Evolutionary conservation across 2,888 invertebrate genomes (phyloP).

Genomic region (Cylloceria caligata): DNA sequence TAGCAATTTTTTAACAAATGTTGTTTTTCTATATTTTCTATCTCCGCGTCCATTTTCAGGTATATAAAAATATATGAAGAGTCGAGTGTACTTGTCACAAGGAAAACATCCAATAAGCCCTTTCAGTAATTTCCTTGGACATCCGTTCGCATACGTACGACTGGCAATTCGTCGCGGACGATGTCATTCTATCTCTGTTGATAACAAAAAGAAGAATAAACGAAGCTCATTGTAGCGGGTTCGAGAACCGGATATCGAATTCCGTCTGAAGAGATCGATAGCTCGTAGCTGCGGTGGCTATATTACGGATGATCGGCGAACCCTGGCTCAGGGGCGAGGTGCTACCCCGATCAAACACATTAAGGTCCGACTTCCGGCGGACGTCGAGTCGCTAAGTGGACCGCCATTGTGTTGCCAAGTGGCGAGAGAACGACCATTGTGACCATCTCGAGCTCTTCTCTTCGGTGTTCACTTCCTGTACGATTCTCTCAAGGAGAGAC

Average conservation of each 20-base stretch:
- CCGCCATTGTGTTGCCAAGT: conserved; percentile 75
- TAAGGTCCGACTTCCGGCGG: conserved; percentile 82
- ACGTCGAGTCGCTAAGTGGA: conserved; percentile 76
- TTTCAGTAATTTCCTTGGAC: conserved; percentile 58
- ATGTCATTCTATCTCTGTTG: conserved; percentile 32
- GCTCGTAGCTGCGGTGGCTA: conserved; percentile 68
- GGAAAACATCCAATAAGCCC: conserved; percentile 8
- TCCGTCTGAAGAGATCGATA: conserved; percentile 71
- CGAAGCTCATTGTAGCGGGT: conserved; percentile 51
- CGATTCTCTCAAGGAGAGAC: conserved; percentile 38
- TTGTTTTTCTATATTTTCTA: not conserved
- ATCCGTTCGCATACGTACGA: conserved; percentile 62
- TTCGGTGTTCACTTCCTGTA: not conserved
- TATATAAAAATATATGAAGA: not conserved
- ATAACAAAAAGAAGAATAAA: conserved; percentile 42
- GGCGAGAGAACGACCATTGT: conserved; percentile 71
- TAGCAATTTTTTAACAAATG: not conserved
- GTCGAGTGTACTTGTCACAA: not conserved
- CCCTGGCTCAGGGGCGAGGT: conserved; percentile 50
- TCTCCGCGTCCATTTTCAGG: not conserved
- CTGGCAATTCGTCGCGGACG: conserved; percentile 50
- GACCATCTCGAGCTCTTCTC: conserved; percentile 54
- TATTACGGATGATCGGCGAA: conserved; percentile 37
- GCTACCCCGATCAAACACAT: conserved; percentile 83
- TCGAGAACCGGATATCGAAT: conserved; percentile 76